Evolutionary conservation across 2,797 vertebrate genomes (phyloP).

Genomic region (Gambusia yucatana): DNA sequence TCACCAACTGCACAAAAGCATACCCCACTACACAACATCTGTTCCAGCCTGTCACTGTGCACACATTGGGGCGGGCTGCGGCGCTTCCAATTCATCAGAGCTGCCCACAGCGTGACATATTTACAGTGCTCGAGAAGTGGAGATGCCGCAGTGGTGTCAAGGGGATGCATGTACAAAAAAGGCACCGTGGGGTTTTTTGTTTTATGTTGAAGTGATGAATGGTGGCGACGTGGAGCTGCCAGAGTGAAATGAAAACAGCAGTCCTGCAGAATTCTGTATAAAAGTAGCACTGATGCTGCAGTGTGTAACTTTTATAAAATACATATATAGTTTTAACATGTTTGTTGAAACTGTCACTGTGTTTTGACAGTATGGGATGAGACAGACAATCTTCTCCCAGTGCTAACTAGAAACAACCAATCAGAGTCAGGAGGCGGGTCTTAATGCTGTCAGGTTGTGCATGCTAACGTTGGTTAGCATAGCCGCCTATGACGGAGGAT

Average conservation of each 20-base stretch:
- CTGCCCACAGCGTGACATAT: slow-evolving; percentile 33
- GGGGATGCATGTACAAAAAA: slow-evolving; percentile 25
- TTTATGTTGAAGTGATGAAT: slow-evolving; percentile 36
- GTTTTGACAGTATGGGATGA: too few relatives aligned
- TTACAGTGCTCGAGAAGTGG: slow-evolving; percentile 40
- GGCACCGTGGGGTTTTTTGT: slow-evolving; percentile 26
- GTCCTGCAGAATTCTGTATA: not conserved
- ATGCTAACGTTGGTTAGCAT: too few relatives aligned
- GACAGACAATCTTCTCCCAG: too few relatives aligned
- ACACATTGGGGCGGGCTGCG: slow-evolving; percentile 21
- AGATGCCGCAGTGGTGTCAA: slow-evolving; percentile 8
- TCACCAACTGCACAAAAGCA: slow-evolving; percentile 43
- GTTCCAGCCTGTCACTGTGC: slow-evolving; percentile 22
- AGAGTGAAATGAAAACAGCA: not conserved
- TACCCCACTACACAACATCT: slow-evolving; percentile 26
- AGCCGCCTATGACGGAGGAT: too few relatives aligned
- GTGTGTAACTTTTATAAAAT: too few relatives aligned
- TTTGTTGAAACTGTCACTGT: too few relatives aligned
- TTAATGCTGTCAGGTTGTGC: too few relatives aligned
- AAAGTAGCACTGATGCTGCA: not conserved
- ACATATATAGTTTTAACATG: too few relatives aligned
- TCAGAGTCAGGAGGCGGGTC: too few relatives aligned
- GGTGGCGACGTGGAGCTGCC: slow-evolving; percentile 10
- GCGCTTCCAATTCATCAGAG: slow-evolving; percentile 47
- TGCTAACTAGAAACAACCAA: too few relatives aligned